These are phyloP conservation scores for Fistularia commersonii DNA, from an alignment of 2,797 vertebrate species.

Conservation along the genomic window DNA sequence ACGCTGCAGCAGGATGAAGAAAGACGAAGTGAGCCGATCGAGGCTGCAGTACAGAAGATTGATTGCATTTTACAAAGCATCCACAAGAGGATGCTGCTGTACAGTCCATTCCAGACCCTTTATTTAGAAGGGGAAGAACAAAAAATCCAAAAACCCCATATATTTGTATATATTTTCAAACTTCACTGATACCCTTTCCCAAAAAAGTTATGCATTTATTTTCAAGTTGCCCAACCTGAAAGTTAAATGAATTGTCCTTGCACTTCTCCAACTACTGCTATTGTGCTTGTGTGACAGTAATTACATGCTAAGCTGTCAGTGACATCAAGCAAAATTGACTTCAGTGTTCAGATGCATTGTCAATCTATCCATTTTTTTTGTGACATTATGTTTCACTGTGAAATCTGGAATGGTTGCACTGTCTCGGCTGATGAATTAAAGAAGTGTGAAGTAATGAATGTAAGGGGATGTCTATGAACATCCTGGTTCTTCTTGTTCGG, in stretches of 20 bases:
- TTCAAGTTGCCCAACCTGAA: conserved; percentile 56
- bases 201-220: conserved; percentile 59
- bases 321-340: conserved; percentile 67
- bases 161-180: conserved; percentile 43
- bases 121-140: conserved; percentile 6
- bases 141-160: conserved; percentile 23
- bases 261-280: conserved; percentile 58
- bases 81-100: conserved; percentile 99
- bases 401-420: conserved; percentile 47
- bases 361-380: conserved; percentile 48
- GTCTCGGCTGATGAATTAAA: conserved; percentile 49
- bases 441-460: conserved; percentile 55
- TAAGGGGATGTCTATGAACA: conserved; percentile 65
- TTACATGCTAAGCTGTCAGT: conserved; percentile 65
- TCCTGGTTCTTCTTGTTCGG: conserved; percentile 52
- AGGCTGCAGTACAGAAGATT: conserved; percentile 33
- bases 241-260: conserved; percentile 60
- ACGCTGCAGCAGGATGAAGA: conserved; percentile 48
- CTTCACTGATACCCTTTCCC: conserved; percentile 25
- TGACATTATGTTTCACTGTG: conserved; percentile 47
- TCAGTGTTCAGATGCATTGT: conserved; percentile 53
- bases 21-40: conserved; percentile 17
- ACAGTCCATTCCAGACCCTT: conserved; percentile 77
- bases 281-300: conserved; percentile 67
- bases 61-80: conserved; percentile 52